phyloP scores from a whole-genome alignment of 2,797 vertebrate species.

The Bradypodion pumilum region DNA sequence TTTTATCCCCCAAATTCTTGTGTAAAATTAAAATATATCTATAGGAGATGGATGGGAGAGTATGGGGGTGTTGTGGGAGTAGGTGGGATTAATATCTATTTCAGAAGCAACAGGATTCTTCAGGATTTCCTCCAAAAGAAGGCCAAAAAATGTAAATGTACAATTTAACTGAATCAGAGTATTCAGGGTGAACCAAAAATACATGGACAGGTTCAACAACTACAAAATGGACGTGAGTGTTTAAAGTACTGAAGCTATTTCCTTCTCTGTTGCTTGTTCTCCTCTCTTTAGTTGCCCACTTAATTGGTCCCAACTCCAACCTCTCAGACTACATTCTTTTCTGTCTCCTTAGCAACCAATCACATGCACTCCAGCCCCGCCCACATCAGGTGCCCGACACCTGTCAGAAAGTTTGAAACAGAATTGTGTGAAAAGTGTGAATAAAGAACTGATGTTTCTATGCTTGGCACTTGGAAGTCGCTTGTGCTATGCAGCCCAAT shows the following conservation, averaged over 20 bases:
- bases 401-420: neutral
- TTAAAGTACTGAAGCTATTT: neutral
- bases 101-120: too few relatives aligned
- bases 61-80: too few relatives aligned
- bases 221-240: neutral
- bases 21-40: neutral
- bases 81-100: too few relatives aligned
- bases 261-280: too few relatives aligned
- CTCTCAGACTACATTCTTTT: neutral
- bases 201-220: neutral
- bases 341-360: neutral
- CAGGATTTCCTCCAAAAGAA: too few relatives aligned
- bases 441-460: neutral
- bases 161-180: too few relatives aligned
- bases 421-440: neutral
- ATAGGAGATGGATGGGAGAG: too few relatives aligned
- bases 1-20: neutral
- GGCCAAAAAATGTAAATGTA: too few relatives aligned
- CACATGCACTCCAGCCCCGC: neutral
- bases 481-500: neutral
- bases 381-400: neutral
- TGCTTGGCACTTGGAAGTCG: neutral
- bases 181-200: too few relatives aligned
- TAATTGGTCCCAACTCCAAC: too few relatives aligned
- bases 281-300: too few relatives aligned